Evolutionary conservation across 2,888 invertebrate species (phyloP), one percentile per base, ranked within the genome.

Genomic region (Agriotes lineatus): DNA sequence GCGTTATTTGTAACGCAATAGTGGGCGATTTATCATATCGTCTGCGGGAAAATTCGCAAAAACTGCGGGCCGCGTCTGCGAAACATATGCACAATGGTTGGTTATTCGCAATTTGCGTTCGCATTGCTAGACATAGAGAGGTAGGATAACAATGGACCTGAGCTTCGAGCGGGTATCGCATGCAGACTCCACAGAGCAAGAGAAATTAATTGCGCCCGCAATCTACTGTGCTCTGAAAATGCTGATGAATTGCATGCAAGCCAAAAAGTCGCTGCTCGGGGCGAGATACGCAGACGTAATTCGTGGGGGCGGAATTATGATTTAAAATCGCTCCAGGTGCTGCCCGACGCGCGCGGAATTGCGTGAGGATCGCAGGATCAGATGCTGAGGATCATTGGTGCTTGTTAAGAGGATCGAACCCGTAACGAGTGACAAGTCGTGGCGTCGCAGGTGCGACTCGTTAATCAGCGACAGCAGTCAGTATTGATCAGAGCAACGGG

Each of bases 1-100:
- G 7, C 7, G 25, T 25, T 25, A 25, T 25, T 25, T 25, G 25
- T 25, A 25, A 25, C 25, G 25, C 67, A 67, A 70, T 56, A 65
- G 69, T 66, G 72, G 66, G 71, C 72, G 74, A 75, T 75, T 71
- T 74, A 73, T 75, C 74, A 75, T 72, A 72, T 69, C 62, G 62
- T 60, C 50, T 66, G 63, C 44, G 54, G 52, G 25, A 56, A 67
- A 67, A 56, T 52, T 59, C 37, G 18, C 30, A 56, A 62, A 61
- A 62, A 54, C 30, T 54, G 25, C 35, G n/a, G 45, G 39, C 37
- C n/a, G 45, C 33, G 62, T 57, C 35, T 64, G 48, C 54, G 50
- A 67, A 60, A 52, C 65, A 56, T 61, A 57, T 66, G 69, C 65
- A 65, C 59, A 64, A 64, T 64, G 37, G 52, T 54, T 37, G 44